These are phyloP conservation scores for Corythornis madagascariensis DNA, from an alignment of 2,113 vertebrate species.

Conservation along the genomic window DNA sequence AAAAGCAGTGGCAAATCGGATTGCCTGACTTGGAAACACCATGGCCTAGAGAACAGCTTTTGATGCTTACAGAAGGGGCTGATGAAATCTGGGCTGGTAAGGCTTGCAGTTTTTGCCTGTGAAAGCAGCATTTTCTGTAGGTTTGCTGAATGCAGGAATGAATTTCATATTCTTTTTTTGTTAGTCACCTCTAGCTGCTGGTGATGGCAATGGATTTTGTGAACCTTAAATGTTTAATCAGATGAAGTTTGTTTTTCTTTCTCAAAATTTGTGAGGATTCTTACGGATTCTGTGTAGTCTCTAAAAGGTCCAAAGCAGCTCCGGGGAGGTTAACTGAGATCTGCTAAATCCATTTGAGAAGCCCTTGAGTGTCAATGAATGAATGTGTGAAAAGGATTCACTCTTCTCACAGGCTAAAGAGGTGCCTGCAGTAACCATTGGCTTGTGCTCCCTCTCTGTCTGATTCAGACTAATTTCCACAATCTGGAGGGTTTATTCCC, in stretches of 20 bases:
- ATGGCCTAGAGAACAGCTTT: constrained; percentile 61
- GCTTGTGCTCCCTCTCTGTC: constrained; percentile 9
- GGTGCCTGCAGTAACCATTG: not conserved
- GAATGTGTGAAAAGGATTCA: not conserved
- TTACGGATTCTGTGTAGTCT: constrained; percentile 3
- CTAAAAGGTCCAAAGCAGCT: constrained; percentile 18
- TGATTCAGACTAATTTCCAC: constrained; percentile 23
- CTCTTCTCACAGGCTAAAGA: not conserved
- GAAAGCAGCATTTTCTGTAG: constrained; percentile 56
- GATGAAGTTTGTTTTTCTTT: constrained; percentile 21
- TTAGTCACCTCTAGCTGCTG: not conserved
- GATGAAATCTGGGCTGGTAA: constrained; percentile 43
- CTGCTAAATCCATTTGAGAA: constrained; percentile 35
- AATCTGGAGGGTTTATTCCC: constrained; percentile 50
- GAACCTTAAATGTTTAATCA: constrained; percentile 29
- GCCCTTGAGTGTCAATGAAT: not conserved
- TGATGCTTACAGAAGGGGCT: constrained; percentile 57
- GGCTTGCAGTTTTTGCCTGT: constrained; percentile 49
- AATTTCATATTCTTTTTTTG: constrained; percentile 40
- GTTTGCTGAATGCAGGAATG: constrained; percentile 40
- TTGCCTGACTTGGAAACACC: constrained; percentile 43
- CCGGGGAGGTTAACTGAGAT: constrained; percentile 38
- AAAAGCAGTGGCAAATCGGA: constrained; percentile 57
- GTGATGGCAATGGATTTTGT: not conserved
- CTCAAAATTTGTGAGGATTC: not conserved